phyloP scores from a whole-genome alignment of 2,113 vertebrate genomes.

The Ptilonorhynchus violaceus region DNA sequence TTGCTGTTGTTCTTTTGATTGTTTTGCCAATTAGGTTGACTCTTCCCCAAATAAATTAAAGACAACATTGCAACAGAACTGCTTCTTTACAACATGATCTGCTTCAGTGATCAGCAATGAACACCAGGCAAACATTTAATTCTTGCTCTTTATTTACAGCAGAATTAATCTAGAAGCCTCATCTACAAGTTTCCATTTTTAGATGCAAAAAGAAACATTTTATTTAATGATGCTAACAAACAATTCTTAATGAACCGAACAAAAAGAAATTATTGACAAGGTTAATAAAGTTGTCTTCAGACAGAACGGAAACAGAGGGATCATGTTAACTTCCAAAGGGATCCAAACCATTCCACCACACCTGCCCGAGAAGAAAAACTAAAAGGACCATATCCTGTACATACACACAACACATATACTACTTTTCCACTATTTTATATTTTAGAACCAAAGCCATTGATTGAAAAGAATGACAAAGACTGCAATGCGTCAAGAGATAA shows the following conservation, averaged over 20 bases:
- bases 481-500: background rate
- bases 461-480: background rate
- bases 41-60: background rate
- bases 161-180: background rate
- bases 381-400: background rate
- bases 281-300: background rate
- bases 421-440: background rate
- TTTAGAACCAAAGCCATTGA: background rate
- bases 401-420: background rate
- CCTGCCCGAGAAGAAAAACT: background rate
- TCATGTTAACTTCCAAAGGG: background rate
- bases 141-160: background rate
- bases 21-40: background rate
- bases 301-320: background rate
- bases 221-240: background rate
- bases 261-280: background rate
- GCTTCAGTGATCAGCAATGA: background rate
- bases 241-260: background rate
- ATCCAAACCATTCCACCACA: background rate
- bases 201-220: background rate
- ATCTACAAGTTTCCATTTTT: background rate
- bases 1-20: background rate
- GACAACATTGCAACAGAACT: background rate
- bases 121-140: background rate
- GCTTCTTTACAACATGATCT: background rate